phyloP scores from a whole-genome alignment of 2,888 invertebrate genomes.

The Tenthredo amoena region DNA sequence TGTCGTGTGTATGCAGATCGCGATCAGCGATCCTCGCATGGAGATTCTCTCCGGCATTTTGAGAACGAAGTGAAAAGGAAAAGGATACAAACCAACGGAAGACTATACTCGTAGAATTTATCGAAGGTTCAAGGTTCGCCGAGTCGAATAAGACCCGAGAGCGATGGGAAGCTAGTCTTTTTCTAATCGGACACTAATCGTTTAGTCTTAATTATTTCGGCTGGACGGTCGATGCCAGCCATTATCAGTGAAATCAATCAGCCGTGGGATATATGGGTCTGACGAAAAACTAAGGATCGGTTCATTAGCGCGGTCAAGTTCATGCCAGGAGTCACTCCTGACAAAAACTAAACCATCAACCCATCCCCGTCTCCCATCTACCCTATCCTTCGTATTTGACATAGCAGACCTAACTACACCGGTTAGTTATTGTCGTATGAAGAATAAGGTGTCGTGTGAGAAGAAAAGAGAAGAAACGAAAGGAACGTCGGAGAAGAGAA shows the following conservation, averaged over 20 bases:
- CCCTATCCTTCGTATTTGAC: not conserved
- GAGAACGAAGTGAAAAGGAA: not conserved
- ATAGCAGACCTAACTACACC: not conserved
- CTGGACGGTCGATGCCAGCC: not conserved
- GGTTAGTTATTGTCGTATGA: not conserved
- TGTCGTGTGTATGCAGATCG: not conserved
- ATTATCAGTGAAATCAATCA: constrained; percentile 26
- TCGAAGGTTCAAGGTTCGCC: not conserved
- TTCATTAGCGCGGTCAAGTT: not conserved
- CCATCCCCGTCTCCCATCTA: not conserved
- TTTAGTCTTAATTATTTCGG: constrained; percentile 23
- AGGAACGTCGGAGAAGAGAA: not conserved
- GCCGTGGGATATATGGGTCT: not conserved
- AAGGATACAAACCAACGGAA: not conserved
- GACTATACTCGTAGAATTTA: not conserved
- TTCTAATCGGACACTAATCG: constrained; percentile 12
- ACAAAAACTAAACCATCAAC: not conserved
- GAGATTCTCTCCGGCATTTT: not conserved
- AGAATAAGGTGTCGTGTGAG: not conserved
- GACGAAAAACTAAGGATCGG: constrained; percentile 4
- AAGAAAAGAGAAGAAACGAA: not conserved
- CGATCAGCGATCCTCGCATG: not conserved
- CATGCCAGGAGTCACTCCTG: not conserved
- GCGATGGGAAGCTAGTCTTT: not conserved
- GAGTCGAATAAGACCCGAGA: not conserved